These are phyloP conservation scores for Drosophila diplacantha DNA, from an alignment of 2,888 invertebrate species.

Conservation along the genomic window DNA sequence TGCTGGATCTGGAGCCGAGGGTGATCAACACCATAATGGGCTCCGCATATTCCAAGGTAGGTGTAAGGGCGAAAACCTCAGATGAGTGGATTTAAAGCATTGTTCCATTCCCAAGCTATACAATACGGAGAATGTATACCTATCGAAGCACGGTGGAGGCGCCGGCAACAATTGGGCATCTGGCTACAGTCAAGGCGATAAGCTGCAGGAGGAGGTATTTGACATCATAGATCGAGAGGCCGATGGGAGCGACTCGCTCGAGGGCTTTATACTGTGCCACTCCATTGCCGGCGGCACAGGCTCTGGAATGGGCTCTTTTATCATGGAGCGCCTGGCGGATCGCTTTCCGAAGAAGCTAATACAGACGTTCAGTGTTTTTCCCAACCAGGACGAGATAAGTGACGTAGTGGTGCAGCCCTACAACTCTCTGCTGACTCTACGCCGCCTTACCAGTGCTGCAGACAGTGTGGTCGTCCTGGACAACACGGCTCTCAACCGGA, in stretches of 20 bases:
- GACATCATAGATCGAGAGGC: slow-evolving; percentile 99
- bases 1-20: slow-evolving; percentile 97
- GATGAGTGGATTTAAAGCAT: neutral
- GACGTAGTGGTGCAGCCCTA: slow-evolving; percentile 98
- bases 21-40: slow-evolving; percentile 98
- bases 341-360: slow-evolving; percentile 98
- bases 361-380: slow-evolving; percentile 99
- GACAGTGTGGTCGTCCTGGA: slow-evolving; percentile 98
- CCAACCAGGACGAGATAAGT: slow-evolving; percentile 97
- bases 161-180: slow-evolving; percentile 99
- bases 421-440: slow-evolving; percentile 95
- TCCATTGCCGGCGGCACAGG: slow-evolving; percentile 99
- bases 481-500: slow-evolving; percentile 97
- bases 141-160: slow-evolving; percentile 98
- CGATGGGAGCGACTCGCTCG: slow-evolving; percentile 98
- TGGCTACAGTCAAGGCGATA: slow-evolving; percentile 95
- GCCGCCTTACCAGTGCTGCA: slow-evolving; percentile 94
- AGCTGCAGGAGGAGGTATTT: slow-evolving; percentile 96
- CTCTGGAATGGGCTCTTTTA: slow-evolving; percentile 98
- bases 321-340: slow-evolving; percentile 92
- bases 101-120: slow-evolving; percentile 82
- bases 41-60: slow-evolving; percentile 93
- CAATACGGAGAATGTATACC: slow-evolving; percentile 98
- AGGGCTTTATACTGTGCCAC: slow-evolving; percentile 99
- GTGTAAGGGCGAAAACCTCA: neutral